Evolutionary conservation across 2,113 vertebrate species (phyloP), one percentile per base, ranked within the genome.

Genomic region (Condylura cristata): DNA sequence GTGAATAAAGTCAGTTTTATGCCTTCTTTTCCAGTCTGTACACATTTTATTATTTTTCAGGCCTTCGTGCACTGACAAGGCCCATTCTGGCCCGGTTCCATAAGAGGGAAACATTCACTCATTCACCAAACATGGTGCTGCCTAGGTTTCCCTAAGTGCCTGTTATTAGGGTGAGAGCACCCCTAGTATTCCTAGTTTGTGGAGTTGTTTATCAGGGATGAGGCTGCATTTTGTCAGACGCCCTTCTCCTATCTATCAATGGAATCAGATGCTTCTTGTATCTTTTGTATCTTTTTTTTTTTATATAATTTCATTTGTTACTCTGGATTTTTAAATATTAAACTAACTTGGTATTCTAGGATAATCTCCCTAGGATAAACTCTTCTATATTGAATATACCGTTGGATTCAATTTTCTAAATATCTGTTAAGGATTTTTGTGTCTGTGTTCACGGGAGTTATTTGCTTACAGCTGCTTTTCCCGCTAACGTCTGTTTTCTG

Each of bases 251-350:
- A 41, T 39, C 30, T 71, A 44, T 32, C 26, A 26, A 75, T 18
- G 76, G 28, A 58, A 71, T 41, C 76, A 30, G 8, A 22, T 22
- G 26, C 18, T 32, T 66, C 46, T 65, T 26, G 39, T 89, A 68
- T 18, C 39, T 26, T 72, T 89, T 68, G 81, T 89, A 66, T 46
- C 44, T 46, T 46, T 46, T 46, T 46, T 46, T 46, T 46, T 46
- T n/a, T n/a, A n/a, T n/a, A 83, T 39, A 44, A 71, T 85, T 86
- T 71, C 51, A 28, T 34, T 72, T 81, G 58, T 68, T 79, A 48
- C 80, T 37, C 30, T 91, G 84, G 81, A 75, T 44, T 89, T 78
- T 93, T 70, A 56, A 93, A 56, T 81, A 22, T 56, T 48, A 68
- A 84, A 61, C 68, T 46, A 75, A 75, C 41, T 91, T 78, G 65